Conservation (phyloP, 2,888 invertebrate genomes). For the Philhelius pedissequus region DNA sequence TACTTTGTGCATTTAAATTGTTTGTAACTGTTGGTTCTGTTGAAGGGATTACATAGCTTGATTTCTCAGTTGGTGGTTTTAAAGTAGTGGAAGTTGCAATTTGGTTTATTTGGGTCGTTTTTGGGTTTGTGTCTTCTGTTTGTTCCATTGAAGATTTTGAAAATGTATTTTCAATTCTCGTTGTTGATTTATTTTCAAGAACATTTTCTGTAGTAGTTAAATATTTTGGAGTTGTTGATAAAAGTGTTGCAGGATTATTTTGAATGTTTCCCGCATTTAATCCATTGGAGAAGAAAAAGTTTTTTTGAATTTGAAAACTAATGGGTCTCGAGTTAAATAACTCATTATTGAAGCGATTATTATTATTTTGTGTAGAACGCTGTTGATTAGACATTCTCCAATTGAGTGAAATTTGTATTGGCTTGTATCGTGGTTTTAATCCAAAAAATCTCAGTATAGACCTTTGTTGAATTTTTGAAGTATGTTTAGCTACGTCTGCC, state of each 20-base stretch:
- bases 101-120: neutral
- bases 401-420: neutral
- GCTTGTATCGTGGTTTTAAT: neutral
- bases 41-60: neutral
- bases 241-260: neutral
- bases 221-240: neutral
- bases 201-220: neutral
- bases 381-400: neutral
- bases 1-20: neutral
- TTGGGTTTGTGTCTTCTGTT: neutral
- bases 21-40: neutral
- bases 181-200: neutral
- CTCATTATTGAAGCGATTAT: neutral
- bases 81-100: neutral
- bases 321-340: neutral
- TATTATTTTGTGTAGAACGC: neutral
- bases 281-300: neutral
- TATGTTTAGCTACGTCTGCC: neutral
- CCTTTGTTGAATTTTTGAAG: neutral
- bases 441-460: neutral
- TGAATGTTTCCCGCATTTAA: neutral
- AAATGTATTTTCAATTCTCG: neutral
- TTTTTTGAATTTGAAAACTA: neutral
- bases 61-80: neutral
- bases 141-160: neutral